These are phyloP conservation scores for Amia ocellicauda DNA, from an alignment of 2,113 vertebrate species.

Conservation along the genomic window DNA sequence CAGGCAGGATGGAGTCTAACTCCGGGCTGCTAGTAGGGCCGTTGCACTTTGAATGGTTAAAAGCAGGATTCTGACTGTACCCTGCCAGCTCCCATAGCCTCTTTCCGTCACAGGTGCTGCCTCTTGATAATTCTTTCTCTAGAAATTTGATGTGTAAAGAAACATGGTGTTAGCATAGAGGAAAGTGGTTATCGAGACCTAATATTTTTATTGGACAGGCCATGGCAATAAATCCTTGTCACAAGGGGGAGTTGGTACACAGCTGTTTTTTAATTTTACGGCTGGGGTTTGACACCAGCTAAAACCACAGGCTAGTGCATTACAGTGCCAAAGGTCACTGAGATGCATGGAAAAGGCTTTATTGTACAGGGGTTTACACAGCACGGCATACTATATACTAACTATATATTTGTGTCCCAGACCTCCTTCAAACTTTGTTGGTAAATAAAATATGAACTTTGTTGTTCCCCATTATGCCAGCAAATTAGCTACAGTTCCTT, in stretches of 20 bases:
- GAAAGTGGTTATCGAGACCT: constrained; percentile 9
- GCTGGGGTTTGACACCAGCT: constrained; percentile 9
- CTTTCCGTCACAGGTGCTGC: background rate
- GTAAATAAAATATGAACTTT: too few relatives aligned
- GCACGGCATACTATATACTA: too few relatives aligned
- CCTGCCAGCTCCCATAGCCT: too few relatives aligned
- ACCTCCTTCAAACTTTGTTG: too few relatives aligned
- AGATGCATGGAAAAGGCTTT: background rate
- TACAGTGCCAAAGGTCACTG: background rate
- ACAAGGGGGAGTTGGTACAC: background rate
- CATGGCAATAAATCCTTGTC: background rate
- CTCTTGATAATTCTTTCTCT: background rate
- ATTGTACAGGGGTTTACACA: background rate
- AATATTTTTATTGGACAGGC: constrained; percentile 13
- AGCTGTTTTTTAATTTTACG: constrained; percentile 1
- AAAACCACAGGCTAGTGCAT: background rate
- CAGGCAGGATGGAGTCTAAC: too few relatives aligned
- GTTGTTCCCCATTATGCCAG: too few relatives aligned
- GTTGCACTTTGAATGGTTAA: too few relatives aligned
- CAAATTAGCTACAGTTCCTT: too few relatives aligned
- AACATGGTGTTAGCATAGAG: constrained; percentile 4
- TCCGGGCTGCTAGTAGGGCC: too few relatives aligned
- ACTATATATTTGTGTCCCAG: too few relatives aligned
- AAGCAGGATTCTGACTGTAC: too few relatives aligned
- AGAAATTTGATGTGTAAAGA: constrained; percentile 17